Conservation (phyloP, 2,113 vertebrate genomes). For the Uria aalge region DNA sequence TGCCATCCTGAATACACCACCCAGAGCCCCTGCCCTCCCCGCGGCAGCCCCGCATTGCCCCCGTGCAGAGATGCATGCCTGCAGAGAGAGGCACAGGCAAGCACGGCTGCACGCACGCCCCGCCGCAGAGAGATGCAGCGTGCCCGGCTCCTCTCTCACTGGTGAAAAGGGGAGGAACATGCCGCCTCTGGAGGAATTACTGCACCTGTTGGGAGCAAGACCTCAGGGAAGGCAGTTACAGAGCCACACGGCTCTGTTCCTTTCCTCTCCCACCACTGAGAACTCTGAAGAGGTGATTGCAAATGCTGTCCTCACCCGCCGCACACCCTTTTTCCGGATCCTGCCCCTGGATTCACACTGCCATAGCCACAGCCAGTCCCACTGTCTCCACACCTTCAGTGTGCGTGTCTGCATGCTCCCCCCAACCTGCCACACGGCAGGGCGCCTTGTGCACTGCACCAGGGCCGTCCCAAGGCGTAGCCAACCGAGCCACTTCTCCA, state of each 20-base stretch:
- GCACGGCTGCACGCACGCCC: fast-evolving
- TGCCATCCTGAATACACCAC: background rate
- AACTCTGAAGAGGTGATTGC: background rate
- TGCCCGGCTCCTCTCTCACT: background rate
- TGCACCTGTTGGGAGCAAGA: background rate
- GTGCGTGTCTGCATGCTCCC: background rate
- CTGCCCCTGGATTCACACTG: background rate
- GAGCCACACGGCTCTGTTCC: background rate
- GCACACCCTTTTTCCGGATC: background rate
- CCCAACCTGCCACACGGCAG: background rate
- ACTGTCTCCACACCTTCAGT: background rate
- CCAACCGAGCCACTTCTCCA: background rate
- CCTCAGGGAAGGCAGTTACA: background rate
- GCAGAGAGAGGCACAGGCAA: background rate
- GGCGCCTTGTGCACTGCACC: background rate
- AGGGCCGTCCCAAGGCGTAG: background rate
- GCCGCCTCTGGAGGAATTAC: background rate
- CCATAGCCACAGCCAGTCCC: background rate
- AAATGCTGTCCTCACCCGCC: background rate
- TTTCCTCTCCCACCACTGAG: background rate
- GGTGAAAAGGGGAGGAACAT: background rate
- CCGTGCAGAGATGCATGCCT: background rate
- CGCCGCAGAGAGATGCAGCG: fast-evolving
- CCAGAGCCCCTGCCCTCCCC: background rate
- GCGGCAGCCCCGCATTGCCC: background rate